Percentiles rank a stretch among this genome's conserved stretches.
These are phyloP conservation scores for Gastracanthus pulcherrimus DNA, from an alignment of 2,888 invertebrate genomes.

Conservation along the genomic window DNA sequence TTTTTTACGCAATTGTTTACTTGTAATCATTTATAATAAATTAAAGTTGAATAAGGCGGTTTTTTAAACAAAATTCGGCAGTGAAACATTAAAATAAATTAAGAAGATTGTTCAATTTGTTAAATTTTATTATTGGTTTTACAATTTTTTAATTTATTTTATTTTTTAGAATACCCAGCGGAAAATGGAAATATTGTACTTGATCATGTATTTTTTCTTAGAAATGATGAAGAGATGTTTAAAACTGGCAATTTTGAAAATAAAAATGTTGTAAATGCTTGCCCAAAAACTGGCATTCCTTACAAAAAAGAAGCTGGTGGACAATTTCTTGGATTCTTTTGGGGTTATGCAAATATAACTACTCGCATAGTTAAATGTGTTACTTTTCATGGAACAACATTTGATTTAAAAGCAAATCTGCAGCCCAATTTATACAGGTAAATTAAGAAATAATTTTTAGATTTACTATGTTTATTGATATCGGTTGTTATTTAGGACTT, in stretches of 20 bases:
- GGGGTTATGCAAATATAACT: slow-evolving; percentile 86
- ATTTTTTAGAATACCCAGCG: slow-evolving; percentile 76
- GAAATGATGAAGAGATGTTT: slow-evolving; percentile 92
- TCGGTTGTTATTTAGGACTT: slow-evolving; percentile 28
- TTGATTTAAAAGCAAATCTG: slow-evolving; percentile 82
- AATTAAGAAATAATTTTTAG: background rate
- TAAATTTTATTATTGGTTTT: no score
- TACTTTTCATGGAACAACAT: slow-evolving; percentile 89
- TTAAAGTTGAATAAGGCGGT: no score
- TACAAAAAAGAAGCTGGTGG: slow-evolving; percentile 74
- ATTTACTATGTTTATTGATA: background rate
- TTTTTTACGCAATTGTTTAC: no score
- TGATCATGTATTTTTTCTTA: slow-evolving; percentile 88
- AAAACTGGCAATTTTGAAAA: slow-evolving; percentile 87
- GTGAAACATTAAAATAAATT: no score
- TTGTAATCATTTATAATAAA: no score
- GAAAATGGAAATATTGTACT: slow-evolving; percentile 78
- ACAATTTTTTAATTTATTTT: background rate
- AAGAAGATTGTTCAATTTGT: no score
- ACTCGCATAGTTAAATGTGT: slow-evolving; percentile 86
- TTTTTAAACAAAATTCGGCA: no score
- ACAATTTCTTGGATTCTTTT: slow-evolving; percentile 81
- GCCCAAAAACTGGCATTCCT: slow-evolving; percentile 53
- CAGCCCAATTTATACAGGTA: slow-evolving; percentile 78
- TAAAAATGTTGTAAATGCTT: slow-evolving; percentile 41